These are phyloP conservation scores for Drosophila kurseongensis DNA, from an alignment of 1,140 invertebrate species.

Conservation along the genomic window DNA sequence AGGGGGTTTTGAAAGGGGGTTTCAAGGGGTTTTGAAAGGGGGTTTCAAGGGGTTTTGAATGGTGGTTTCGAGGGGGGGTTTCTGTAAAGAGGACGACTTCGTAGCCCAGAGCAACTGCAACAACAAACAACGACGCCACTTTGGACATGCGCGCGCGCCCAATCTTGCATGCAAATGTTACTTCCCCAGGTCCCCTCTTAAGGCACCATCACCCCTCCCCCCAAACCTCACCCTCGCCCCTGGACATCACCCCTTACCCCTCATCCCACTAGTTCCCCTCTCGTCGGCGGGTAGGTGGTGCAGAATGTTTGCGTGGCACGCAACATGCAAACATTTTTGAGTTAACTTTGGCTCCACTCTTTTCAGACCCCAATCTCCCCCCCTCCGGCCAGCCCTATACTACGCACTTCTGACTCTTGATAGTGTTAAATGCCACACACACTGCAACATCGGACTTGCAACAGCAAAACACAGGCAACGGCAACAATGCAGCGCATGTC, in stretches of 20 bases:
- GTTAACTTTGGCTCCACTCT: conserved; percentile 65
- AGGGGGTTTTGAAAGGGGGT: not conserved
- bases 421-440: conserved; percentile 80
- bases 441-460: conserved; percentile 14
- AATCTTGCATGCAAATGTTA: conserved; percentile 78
- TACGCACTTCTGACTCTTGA: conserved; percentile 81
- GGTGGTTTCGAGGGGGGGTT: not conserved
- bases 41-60: not conserved
- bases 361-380: not conserved
- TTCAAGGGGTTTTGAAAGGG: not conserved
- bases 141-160: conserved; percentile 78
- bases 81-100: conserved; percentile 39
- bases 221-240: not conserved
- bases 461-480: conserved; percentile 22
- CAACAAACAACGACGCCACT: conserved; percentile 57
- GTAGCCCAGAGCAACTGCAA: conserved; percentile 50
- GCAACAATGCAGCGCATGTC: conserved; percentile 58
- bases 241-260: not conserved
- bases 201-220: not conserved
- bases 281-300: conserved; percentile 33
- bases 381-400: conserved; percentile 3
- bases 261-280: not conserved
- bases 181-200: conserved; percentile 11
- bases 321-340: conserved; percentile 82
- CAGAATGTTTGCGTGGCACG: conserved; percentile 78